Evolutionary conservation across 2,888 invertebrate genomes (phyloP).

Genomic region (Boloria selene): DNA sequence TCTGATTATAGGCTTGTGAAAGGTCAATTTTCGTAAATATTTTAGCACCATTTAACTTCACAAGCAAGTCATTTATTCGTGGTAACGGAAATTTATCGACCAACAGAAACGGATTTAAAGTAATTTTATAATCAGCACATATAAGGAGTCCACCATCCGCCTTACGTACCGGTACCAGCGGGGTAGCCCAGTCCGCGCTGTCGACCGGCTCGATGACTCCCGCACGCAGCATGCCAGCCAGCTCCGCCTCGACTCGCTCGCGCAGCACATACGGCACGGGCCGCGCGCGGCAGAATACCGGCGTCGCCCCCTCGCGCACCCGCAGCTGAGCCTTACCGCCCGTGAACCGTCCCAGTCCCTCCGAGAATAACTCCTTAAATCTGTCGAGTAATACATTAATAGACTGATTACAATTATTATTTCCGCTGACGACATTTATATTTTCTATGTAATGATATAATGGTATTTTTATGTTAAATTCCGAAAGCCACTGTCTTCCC

Average conservation of each 20-base stretch:
- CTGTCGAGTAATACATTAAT: constrained; percentile 25
- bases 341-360: constrained; percentile 38
- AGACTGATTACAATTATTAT: too few species aligned
- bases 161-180: constrained; percentile 34
- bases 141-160: constrained; percentile 35
- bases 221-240: constrained; percentile 33
- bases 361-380: constrained; percentile 43
- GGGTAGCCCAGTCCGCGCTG: constrained; percentile 37
- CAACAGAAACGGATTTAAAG: too few species aligned
- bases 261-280: constrained; percentile 41
- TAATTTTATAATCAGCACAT: constrained; percentile 35
- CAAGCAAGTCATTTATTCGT: too few species aligned
- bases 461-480: constrained; percentile 27
- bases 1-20: too few species aligned
- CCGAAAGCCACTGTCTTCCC: constrained; percentile 37
- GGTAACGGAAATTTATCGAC: too few species aligned
- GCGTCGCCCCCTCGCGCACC: background rate
- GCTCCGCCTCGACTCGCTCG: constrained; percentile 38
- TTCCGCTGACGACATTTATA: too few species aligned
- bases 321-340: constrained; percentile 4
- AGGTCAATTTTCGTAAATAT: too few species aligned
- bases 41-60: too few species aligned
- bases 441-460: constrained; percentile 3
- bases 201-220: constrained; percentile 32
- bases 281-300: constrained; percentile 22